Percentiles rank a stretch among this genome's conserved stretches.
Evolutionary conservation across 2,797 vertebrate species (phyloP).

Genomic region (Premnoplex brunnescens): DNA sequence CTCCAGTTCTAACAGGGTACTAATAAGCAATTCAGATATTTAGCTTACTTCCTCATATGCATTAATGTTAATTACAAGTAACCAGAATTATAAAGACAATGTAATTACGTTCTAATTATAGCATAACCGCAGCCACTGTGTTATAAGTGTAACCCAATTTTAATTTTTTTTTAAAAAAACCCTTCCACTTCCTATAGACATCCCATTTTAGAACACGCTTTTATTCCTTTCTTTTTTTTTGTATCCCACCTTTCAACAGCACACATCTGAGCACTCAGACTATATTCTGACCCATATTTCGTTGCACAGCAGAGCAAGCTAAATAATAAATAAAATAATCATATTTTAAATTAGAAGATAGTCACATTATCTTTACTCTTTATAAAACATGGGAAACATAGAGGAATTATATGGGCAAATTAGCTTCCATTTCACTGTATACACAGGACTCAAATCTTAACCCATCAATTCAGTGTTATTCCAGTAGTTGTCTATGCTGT

Average conservation of each 20-base stretch:
- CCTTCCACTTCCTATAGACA: not conserved
- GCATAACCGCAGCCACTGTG: constrained; percentile 32
- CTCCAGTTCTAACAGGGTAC: constrained; percentile 24
- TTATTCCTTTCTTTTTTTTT: not conserved
- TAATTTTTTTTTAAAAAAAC: not conserved
- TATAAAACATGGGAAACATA: not conserved
- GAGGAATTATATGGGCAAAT: not conserved
- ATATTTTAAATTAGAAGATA: not conserved
- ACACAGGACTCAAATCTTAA: not conserved
- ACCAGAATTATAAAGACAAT: constrained; percentile 54
- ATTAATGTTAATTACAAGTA: constrained; percentile 65
- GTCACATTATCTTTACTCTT: not conserved
- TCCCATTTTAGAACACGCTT: not conserved
- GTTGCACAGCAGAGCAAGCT: not conserved
- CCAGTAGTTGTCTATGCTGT: not conserved
- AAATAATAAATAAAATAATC: not conserved
- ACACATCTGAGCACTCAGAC: not conserved
- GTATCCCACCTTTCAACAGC: not conserved
- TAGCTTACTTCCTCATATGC: constrained; percentile 51
- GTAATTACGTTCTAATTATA: constrained; percentile 57
- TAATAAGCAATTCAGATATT: constrained; percentile 50
- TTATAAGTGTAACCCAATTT: not conserved
- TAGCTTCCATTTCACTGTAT: not conserved
- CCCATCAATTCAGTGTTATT: not conserved
- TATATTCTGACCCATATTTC: not conserved